Percentiles rank a stretch among this genome's conserved stretches.
These are phyloP conservation scores for Mastomys coucha DNA, from an alignment of 2,113 vertebrate genomes.

Conservation along the genomic window DNA sequence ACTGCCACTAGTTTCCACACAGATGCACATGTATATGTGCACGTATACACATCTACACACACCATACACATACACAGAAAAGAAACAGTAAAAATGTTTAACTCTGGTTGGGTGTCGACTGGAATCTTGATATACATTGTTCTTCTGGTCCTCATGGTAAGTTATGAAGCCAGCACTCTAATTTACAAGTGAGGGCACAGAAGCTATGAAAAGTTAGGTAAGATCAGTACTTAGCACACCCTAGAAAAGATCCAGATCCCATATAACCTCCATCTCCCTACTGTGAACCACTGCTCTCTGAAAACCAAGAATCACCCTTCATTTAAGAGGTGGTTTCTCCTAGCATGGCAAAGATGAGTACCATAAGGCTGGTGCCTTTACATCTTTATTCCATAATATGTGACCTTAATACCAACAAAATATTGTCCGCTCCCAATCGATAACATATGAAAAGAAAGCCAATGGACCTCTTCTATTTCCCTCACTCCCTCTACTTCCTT, in stretches of 20 bases:
- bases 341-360: not conserved
- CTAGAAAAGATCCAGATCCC: not conserved
- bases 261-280: not conserved
- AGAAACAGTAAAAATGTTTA: not conserved
- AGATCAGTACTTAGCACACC: not conserved
- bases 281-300: not conserved
- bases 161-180: not conserved
- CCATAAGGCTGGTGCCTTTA: not conserved
- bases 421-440: not conserved
- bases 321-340: not conserved
- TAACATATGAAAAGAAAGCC: not conserved
- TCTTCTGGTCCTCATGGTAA: not conserved
- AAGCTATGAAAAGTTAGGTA: not conserved
- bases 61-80: not conserved
- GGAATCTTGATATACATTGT: not conserved
- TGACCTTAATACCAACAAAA: conserved; percentile 1
- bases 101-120: not conserved
- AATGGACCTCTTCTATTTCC: not conserved
- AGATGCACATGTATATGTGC: too few species aligned
- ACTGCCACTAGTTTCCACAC: not conserved
- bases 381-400: not conserved
- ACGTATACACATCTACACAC: too few species aligned
- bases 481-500: not conserved
- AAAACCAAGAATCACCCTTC: not conserved
- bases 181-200: not conserved